Evolutionary conservation across 2,797 vertebrate genomes (phyloP), one percentile per base, ranked within the genome.

Genomic region (Triplophysa bombifrons): DNA sequence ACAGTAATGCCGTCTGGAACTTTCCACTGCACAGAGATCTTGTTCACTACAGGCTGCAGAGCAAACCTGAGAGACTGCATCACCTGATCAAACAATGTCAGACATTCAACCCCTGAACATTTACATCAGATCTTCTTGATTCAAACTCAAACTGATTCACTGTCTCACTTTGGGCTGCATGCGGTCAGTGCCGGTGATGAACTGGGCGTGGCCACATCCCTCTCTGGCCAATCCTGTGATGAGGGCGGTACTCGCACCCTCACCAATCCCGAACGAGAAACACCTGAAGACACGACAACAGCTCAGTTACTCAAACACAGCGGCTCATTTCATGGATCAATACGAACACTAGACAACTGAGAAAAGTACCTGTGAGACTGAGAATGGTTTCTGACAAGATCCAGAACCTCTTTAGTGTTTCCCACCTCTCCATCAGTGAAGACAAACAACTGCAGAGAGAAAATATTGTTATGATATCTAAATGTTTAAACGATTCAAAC

Each of bases 221-320:
- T 90, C 92, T 11, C 89, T 90, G 56, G 95, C 94, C 86, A 96
- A 85, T 80, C 93, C 94, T 83, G 91, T 94, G 85, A 96, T 90
- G 22, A 96, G 93, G 78, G 93, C 93, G 61, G 93, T 92, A 81
- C 95, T 96, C 83, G 93, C 94, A 0, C 95, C 95, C 91, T 95
- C 91, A 4, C 95, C 95, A 76, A 96, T 96, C 25, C 95, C 95
- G 82, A 96, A 96, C 6, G 95, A 92, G 85, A 96, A 96, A 85
- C 95, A 96, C 79, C 95, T 96, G 76, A 61, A 87, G 10, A 72
- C n/a, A 70, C 9, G 51, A 85, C 0, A 84, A 44, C 81, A 30
- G 11, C 2, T 51, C 56, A 50, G 56, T 53, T 30, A 75, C 13
- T 34, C 25, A 53, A 72, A 53, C n/a, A 70, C 41, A 22, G 41